phyloP scores from a whole-genome alignment of 2,797 vertebrate species.

The Etheostoma nigrum region DNA sequence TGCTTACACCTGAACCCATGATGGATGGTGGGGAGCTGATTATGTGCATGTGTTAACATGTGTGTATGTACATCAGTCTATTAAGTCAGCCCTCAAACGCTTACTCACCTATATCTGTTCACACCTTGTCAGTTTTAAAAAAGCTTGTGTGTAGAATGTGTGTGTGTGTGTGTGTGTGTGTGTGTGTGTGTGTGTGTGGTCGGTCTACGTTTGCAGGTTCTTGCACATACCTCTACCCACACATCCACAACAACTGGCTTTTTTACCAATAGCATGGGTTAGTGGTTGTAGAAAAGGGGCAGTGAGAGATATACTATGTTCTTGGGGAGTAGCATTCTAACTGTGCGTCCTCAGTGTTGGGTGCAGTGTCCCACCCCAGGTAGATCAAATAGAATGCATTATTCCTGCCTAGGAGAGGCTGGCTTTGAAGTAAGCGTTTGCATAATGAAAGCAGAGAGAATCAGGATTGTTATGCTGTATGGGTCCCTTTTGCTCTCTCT shows the following conservation, averaged over 20 bases:
- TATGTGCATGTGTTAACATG: constrained; percentile 39
- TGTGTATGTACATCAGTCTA: constrained; percentile 14
- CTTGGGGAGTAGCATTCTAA: constrained; percentile 42
- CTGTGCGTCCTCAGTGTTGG: constrained; percentile 46
- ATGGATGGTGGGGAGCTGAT: constrained; percentile 66
- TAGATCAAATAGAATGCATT: constrained; percentile 84
- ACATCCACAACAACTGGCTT: background rate
- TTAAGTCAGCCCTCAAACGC: constrained; percentile 26
- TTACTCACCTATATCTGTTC: constrained; percentile 21
- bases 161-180: background rate
- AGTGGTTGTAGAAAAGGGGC: constrained; percentile 30
- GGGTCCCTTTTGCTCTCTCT: constrained; percentile 61
- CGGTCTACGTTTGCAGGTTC: background rate
- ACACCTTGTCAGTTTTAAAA: constrained; percentile 30
- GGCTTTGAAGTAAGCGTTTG: constrained; percentile 82
- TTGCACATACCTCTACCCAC: background rate
- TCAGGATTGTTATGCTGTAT: constrained; percentile 75
- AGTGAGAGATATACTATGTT: constrained; percentile 31
- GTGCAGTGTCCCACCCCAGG: constrained; percentile 73
- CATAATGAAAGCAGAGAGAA: constrained; percentile 81
- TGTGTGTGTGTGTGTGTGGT: background rate
- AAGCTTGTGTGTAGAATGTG: background rate
- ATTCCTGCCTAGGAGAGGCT: constrained; percentile 75
- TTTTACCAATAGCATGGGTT: background rate
- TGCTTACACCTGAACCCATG: constrained; percentile 71